A percentile compares a stretch with the other conserved stretches of the same genome.
These are phyloP conservation scores for Boulengeromyrus knoepffleri DNA, from an alignment of 2,113 vertebrate species.

Conservation along the genomic window DNA sequence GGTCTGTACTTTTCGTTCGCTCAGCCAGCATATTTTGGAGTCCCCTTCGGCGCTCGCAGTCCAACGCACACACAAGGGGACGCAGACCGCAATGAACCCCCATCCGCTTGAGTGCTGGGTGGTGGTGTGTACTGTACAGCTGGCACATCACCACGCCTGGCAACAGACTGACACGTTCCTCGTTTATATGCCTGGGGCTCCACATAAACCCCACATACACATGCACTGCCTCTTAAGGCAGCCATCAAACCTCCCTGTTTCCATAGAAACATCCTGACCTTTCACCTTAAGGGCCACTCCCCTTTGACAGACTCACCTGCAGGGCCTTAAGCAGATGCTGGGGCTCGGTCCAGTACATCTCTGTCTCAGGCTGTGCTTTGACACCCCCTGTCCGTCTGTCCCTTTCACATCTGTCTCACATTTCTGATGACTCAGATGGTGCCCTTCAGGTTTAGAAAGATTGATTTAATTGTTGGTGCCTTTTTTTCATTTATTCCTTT, in stretches of 20 bases:
- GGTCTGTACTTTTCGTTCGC: neutral
- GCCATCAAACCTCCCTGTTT: neutral
- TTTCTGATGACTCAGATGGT: neutral
- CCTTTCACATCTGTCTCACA: neutral
- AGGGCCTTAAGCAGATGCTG: neutral
- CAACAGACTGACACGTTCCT: neutral
- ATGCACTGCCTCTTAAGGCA: neutral
- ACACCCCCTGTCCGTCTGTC: neutral
- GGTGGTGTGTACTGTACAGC: neutral
- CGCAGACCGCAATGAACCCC: neutral
- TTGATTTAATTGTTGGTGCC: neutral
- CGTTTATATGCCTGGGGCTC: neutral
- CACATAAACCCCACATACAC: neutral
- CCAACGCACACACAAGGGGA: neutral
- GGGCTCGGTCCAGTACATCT: neutral
- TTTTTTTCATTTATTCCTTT: neutral
- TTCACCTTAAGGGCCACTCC: neutral
- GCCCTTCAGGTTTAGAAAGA: neutral
- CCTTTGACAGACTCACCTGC: neutral
- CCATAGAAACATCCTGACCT: neutral
- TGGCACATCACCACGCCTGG: neutral
- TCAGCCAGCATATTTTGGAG: neutral
- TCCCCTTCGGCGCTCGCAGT: neutral
- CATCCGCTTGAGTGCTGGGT: neutral
- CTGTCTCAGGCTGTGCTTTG: neutral